Percentiles rank a stretch among this genome's conserved stretches.
These are phyloP conservation scores for Rotaria magnacalcarata DNA, from an alignment of 2,888 invertebrate species.

Conservation along the genomic window DNA sequence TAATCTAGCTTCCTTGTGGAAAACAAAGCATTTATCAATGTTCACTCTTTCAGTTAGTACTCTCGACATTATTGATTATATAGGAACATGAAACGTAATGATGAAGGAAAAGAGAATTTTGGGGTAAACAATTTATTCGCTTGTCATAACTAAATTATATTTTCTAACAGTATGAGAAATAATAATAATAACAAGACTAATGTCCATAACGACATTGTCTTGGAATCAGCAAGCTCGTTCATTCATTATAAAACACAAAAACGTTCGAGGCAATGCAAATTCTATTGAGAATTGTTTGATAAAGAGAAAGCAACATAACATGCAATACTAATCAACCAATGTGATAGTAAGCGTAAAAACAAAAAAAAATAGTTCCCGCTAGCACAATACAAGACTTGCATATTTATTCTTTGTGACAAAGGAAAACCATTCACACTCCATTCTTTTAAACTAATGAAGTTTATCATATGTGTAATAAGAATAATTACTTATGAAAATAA, in stretches of 20 bases:
- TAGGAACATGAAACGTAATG: neutral
- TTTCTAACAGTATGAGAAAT: neutral
- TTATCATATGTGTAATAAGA: neutral
- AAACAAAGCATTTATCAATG: neutral
- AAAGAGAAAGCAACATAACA: neutral
- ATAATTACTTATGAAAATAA: too few species aligned
- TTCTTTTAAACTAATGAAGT: neutral
- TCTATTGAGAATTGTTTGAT: neutral
- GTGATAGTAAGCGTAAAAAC: neutral
- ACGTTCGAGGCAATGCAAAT: neutral
- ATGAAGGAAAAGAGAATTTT: neutral
- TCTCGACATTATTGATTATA: neutral
- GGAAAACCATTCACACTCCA: neutral
- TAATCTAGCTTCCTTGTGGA: too few species aligned
- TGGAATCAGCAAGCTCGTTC: neutral
- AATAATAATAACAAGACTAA: neutral
- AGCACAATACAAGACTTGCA: neutral
- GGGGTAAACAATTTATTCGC: neutral
- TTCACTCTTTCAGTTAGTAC: neutral
- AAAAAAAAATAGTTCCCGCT: neutral
- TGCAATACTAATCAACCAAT: constrained; percentile 7
- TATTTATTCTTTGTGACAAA: neutral
- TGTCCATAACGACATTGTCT: neutral
- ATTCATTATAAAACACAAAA: neutral
- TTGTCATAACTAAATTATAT: neutral